Conservation (phyloP, 1,140 invertebrate genomes). For the Heliconius nattereri region DNA sequence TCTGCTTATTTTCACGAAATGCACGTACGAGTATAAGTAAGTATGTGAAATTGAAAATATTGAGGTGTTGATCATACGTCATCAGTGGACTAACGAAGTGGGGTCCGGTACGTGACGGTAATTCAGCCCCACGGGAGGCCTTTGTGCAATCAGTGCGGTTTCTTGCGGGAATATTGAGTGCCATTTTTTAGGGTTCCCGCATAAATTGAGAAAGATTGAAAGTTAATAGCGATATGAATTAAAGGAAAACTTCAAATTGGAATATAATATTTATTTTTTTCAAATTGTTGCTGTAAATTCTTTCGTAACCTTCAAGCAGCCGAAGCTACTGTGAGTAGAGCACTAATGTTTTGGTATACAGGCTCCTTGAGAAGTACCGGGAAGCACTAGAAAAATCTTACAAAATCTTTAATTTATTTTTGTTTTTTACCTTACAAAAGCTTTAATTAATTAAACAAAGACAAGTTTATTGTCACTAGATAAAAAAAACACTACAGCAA, state of each 20-base stretch:
- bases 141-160: conserved; percentile 76
- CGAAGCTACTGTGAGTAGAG: too few relatives aligned
- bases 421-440: too few relatives aligned
- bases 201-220: neutral
- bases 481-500: too few relatives aligned
- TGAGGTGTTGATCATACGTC: conserved; percentile 58
- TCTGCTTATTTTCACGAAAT: conserved; percentile 15
- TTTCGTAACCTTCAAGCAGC: too few relatives aligned
- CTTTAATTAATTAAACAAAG: too few relatives aligned
- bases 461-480: too few relatives aligned
- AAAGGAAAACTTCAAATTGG: neutral
- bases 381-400: too few relatives aligned
- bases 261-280: too few relatives aligned
- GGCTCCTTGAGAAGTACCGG: too few relatives aligned
- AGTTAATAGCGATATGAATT: neutral
- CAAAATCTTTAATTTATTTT: too few relatives aligned
- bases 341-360: too few relatives aligned
- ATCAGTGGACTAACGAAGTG: conserved; percentile 69
- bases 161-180: conserved; percentile 56
- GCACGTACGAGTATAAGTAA: conserved; percentile 5
- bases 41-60: conserved; percentile 55
- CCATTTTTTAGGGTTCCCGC: conserved; percentile 48
- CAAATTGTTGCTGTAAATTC: too few relatives aligned
- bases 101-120: conserved; percentile 69
- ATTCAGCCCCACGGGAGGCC: conserved; percentile 67